phyloP scores from a whole-genome alignment of 2,888 invertebrate species.

The Oscheius myriophilus region DNA sequence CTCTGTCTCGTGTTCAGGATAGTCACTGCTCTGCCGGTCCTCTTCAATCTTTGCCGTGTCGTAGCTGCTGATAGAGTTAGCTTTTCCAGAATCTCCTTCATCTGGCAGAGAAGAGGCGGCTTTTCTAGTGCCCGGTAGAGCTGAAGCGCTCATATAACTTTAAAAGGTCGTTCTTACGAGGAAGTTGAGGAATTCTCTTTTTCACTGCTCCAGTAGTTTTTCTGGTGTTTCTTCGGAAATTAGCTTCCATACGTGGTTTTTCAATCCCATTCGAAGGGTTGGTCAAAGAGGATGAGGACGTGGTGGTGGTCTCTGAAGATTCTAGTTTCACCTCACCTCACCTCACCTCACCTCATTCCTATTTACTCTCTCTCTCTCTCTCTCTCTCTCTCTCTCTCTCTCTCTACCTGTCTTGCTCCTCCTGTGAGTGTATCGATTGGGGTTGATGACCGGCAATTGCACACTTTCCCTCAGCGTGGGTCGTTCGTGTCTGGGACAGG shows the following conservation, averaged over 20 bases:
- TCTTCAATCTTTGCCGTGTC: slow-evolving; percentile 24
- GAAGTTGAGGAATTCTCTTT: slow-evolving; percentile 3
- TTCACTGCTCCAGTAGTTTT: slow-evolving; percentile 37
- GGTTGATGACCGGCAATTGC: slow-evolving; percentile 43
- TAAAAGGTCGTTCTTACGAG: slow-evolving; percentile 4
- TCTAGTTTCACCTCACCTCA: background rate
- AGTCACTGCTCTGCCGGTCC: slow-evolving; percentile 23
- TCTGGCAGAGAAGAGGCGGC: slow-evolving; percentile 25
- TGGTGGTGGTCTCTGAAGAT: background rate
- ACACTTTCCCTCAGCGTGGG: slow-evolving; percentile 39
- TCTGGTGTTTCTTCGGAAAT: slow-evolving; percentile 29
- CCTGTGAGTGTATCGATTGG: slow-evolving; percentile 39
- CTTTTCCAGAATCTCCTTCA: slow-evolving; percentile 29
- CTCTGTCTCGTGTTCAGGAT: slow-evolving; percentile 12
- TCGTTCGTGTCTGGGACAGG: slow-evolving; percentile 62
- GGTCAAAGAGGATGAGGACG: slow-evolving; percentile 14
- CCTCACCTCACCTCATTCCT: no score
- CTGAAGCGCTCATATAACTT: background rate
- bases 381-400: no score
- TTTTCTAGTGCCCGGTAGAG: slow-evolving; percentile 7
- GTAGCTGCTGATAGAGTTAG: slow-evolving; percentile 27
- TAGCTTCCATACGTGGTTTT: slow-evolving; percentile 29
- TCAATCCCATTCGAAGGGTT: slow-evolving; percentile 28
- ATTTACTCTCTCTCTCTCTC: no score
- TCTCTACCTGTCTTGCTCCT: slow-evolving; percentile 29